These are phyloP conservation scores for Brassicogethes aeneus DNA, from an alignment of 2,888 invertebrate species.

Conservation along the genomic window DNA sequence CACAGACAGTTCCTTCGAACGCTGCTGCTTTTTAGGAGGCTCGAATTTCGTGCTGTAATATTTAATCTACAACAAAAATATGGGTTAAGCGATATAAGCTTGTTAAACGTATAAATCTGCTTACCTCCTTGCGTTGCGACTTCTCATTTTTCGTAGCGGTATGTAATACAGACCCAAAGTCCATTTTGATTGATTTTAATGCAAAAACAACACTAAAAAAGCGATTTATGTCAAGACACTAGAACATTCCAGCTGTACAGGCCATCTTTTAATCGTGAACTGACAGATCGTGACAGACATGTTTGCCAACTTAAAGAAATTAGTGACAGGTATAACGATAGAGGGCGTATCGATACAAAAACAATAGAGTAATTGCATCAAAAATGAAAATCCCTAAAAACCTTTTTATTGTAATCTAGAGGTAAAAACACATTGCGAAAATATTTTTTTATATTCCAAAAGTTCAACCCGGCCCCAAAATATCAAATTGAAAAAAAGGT, in stretches of 20 bases:
- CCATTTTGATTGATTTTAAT: constrained; percentile 37
- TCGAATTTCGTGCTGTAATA: constrained; percentile 73
- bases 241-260: background rate
- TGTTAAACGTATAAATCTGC: constrained; percentile 7
- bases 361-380: too few species aligned
- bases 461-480: too few species aligned
- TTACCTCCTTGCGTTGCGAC: constrained; percentile 30
- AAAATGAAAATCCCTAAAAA: too few species aligned
- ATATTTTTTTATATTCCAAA: too few species aligned
- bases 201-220: background rate
- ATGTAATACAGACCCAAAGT: constrained; percentile 53
- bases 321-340: too few species aligned
- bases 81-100: constrained; percentile 1
- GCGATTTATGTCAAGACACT: background rate
- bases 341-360: too few species aligned
- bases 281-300: too few species aligned
- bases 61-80: constrained; percentile 33
- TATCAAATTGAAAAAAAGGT: too few species aligned
- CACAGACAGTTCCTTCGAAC: constrained; percentile 58
- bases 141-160: constrained; percentile 53
- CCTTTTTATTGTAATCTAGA: too few species aligned
- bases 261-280: too few species aligned
- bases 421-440: too few species aligned
- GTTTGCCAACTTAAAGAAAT: too few species aligned
- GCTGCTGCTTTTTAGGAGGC: constrained; percentile 72